Percentiles rank a stretch among this genome's conserved stretches.
Evolutionary conservation across 2,797 vertebrate genomes (phyloP).

Genomic region (Nothura maculosa): DNA sequence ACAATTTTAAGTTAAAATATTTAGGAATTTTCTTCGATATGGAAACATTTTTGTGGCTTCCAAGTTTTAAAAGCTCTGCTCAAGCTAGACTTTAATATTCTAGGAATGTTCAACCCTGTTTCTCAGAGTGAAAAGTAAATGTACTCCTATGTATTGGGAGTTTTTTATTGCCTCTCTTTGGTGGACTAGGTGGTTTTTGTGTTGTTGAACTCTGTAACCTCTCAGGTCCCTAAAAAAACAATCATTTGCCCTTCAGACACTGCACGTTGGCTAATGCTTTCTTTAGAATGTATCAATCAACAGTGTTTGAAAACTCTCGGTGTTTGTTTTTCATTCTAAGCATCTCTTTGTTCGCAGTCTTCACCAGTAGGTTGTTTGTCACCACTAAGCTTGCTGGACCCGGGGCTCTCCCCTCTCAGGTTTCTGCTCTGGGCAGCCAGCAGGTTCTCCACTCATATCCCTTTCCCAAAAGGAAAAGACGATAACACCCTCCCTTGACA

Average conservation of each 20-base stretch:
- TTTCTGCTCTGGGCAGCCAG: background rate
- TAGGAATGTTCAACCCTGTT: background rate
- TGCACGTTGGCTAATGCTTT: background rate
- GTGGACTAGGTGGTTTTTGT: background rate
- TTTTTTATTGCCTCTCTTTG: background rate
- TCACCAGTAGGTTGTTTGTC: background rate
- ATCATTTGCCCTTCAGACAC: background rate
- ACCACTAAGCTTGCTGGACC: background rate
- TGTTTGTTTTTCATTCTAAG: background rate
- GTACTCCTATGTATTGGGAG: background rate
- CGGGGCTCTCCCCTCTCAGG: background rate
- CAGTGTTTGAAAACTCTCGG: background rate
- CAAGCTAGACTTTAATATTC: conserved; percentile 10
- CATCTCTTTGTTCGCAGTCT: background rate
- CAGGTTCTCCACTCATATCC: rapidly evolving
- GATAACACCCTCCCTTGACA: background rate
- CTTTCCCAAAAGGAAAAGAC: rapidly evolving
- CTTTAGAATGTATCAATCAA: background rate
- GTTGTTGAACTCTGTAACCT: background rate
- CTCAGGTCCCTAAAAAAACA: background rate
- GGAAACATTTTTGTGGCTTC: background rate
- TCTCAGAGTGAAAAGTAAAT: background rate
- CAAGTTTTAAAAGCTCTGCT: conserved; percentile 1
- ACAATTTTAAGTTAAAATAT: background rate
- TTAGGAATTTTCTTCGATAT: background rate